A percentile compares a stretch with the other conserved stretches of the same genome.
Evolutionary conservation across 2,888 invertebrate genomes (phyloP).

Genomic region (Zygothrica quintamaculata): DNA sequence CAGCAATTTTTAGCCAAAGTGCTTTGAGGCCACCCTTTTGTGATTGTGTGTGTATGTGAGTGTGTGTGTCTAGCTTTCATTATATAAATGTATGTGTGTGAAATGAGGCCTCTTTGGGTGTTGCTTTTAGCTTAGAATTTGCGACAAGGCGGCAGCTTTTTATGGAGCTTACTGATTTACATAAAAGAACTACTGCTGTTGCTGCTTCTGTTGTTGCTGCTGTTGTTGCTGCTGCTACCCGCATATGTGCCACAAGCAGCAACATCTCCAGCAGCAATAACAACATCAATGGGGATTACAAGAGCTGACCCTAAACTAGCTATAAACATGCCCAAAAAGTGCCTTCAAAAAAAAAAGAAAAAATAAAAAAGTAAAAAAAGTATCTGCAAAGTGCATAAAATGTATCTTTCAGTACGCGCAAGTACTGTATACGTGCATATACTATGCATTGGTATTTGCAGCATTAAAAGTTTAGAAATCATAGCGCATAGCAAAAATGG

Average conservation of each 20-base stretch:
- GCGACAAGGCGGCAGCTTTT: conserved; percentile 27
- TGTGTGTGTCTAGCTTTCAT: conserved; percentile 16
- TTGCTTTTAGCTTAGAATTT: conserved; percentile 13
- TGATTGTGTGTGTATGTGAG: conserved; percentile 4
- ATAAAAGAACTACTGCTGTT: conserved; percentile 16
- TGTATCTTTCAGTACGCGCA: conserved; percentile 16
- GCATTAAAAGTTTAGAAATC: conserved; percentile 44
- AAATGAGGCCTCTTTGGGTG: conserved; percentile 44
- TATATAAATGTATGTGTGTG: conserved; percentile 9
- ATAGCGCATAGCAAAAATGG: conserved; percentile 44
- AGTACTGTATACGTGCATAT: not conserved
- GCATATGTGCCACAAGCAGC: conserved; percentile 22
- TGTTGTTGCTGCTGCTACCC: conserved; percentile 15
- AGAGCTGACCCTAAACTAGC: conserved; percentile 26
- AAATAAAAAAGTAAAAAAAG: no score
- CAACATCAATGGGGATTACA: conserved; percentile 1
- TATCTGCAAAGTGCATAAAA: conserved; percentile 54
- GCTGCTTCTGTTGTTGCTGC: not conserved
- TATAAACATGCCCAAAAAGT: conserved; percentile 51
- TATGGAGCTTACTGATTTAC: conserved; percentile 47
- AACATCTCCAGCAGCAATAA: conserved; percentile 4
- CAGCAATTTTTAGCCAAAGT: conserved; percentile 49
- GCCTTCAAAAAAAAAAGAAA: no score
- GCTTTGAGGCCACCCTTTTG: conserved; percentile 37
- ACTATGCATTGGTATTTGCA: conserved; percentile 24